A percentile compares a stretch with the other conserved stretches of the same genome.
phyloP scores from a whole-genome alignment of 2,888 invertebrate genomes.

The Zelleria hepariella region DNA sequence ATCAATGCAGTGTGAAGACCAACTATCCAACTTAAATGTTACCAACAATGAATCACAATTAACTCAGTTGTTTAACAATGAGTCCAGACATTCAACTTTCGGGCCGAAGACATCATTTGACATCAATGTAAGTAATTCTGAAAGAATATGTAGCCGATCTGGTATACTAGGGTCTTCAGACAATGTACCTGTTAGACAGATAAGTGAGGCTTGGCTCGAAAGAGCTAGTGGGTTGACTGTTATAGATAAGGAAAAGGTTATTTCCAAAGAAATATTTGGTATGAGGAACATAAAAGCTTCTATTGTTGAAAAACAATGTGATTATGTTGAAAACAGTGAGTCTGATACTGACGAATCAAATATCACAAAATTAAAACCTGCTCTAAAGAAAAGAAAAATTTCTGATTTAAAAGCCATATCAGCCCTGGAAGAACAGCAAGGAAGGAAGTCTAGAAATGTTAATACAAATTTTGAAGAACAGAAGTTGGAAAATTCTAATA shows the following conservation, averaged over 20 bases:
- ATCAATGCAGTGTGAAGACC: constrained; percentile 10
- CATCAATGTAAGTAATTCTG: neutral
- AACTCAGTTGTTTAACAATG: neutral
- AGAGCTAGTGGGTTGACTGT: constrained; percentile 46
- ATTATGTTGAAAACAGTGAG: constrained; percentile 83
- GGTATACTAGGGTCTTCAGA: neutral
- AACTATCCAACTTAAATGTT: neutral
- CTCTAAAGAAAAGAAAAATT: constrained; percentile 68
- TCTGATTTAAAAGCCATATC: neutral
- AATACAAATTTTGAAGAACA: too few relatives aligned
- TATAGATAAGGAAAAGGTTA: constrained; percentile 6
- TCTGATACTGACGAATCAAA: constrained; percentile 70
- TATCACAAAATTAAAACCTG: constrained; percentile 62
- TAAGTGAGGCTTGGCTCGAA: constrained; percentile 57
- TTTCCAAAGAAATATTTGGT: constrained; percentile 37
- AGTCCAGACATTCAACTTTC: neutral
- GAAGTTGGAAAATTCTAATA: neutral
- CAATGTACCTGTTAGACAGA: constrained; percentile 27
- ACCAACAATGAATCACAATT: neutral
- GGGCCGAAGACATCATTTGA: neutral
- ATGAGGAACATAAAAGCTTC: constrained; percentile 35
- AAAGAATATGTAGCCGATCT: neutral
- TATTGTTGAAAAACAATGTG: constrained; percentile 35
- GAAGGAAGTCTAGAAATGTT: too few relatives aligned
- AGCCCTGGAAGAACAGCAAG: neutral